Base-by-base conservation (phyloP, 2,113 vertebrate genomes). In the Callospermophilus lateralis region DNA sequence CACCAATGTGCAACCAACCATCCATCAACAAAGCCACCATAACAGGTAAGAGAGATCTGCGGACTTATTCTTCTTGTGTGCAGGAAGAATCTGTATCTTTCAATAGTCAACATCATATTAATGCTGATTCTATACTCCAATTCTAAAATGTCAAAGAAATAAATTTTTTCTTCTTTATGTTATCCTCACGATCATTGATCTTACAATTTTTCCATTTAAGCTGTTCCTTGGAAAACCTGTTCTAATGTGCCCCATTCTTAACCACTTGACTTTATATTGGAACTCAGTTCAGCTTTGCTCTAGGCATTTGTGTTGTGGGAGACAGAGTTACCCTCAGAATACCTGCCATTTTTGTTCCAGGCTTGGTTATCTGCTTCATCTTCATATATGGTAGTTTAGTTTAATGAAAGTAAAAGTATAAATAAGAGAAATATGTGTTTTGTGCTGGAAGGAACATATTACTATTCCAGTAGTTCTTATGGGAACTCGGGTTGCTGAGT, bases 1-100 rank as follows among this genome's bases (percentile, higher is more conserved):
- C 99, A 98, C 99, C 99, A 95, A 99, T 99, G 99, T 99, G 99
- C 98, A 99, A 99, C 97, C 99, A 99, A 98, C 99, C 99, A 72
- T 99, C 99, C 86, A 99, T 99, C 98, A 99, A 99, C 98, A 99
- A 99, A 99, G 99, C 99, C 98, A 99, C 99, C 97, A 99, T 99
- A 98, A 99, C 99, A 99, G 99, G 99, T 99, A 99, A 98, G 98
- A 89, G 84, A 55, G 20, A 30, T 55, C 39, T 88, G 51, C 24
- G 22, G 20, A 15, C 10, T 48, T 93, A 24, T 37, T 87, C 15
- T 53, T 84, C 8, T 53, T 10, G 1, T 7, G 6, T 83, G 28
- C 72, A 37, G 63, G 12, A 70, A 89, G 32, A 92, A 84, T 32
- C 2, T 0, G 0, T 32, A n/a, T 83, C 73, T 80, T 53, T n/a